Evolutionary conservation across 2,888 invertebrate species (phyloP), one percentile per base, ranked within the genome.

Genomic region (Ophion costatus): DNA sequence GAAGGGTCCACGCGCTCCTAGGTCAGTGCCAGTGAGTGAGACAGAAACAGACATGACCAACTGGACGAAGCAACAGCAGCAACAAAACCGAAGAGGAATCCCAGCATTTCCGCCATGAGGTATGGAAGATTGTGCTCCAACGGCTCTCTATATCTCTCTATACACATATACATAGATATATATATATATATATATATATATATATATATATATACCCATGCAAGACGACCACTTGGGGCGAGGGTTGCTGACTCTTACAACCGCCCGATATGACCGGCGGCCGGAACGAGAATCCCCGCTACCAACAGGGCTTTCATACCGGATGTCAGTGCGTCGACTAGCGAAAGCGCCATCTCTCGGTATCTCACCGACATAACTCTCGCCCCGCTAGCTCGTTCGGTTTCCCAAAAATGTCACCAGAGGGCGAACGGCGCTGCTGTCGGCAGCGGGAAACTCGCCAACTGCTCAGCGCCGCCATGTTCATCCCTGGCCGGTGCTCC

Each of bases 291-390:
- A 67, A 64, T 45, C 22, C 45, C 11, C 51, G 73, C 64, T 82
- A 85, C 82, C 85, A 80, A 67, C 82, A 14, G 73, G 69, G 71
- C 64, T 38, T 22, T 1, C 59, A 17, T 45, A 76, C 85, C 85
- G 85, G 85, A 85, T 85, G 82, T 85, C 70, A 76, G 76, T 51
- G 51, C 85, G 71, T 81, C 82, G 82, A 86, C 57, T 81, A 85
- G 79, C 89, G 82, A 69, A 85, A 45, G 84, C 89, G 93, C 93
- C 93, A 93, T 93, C 93, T 92, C 88, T 84, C 89, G 91, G 84
- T 63, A 81, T 64, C 86, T 88, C 87, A 83, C 81, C 80, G 82
- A 82, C 84, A 89, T 91, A 89, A 17, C 56, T 56, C 84, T 80
- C 80, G 69, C 87, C 78, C 83, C 66, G 38, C 51, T 42, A 76